Evolutionary conservation across 2,113 vertebrate species (phyloP).

Genomic region (Neodon shergylaensis): DNA sequence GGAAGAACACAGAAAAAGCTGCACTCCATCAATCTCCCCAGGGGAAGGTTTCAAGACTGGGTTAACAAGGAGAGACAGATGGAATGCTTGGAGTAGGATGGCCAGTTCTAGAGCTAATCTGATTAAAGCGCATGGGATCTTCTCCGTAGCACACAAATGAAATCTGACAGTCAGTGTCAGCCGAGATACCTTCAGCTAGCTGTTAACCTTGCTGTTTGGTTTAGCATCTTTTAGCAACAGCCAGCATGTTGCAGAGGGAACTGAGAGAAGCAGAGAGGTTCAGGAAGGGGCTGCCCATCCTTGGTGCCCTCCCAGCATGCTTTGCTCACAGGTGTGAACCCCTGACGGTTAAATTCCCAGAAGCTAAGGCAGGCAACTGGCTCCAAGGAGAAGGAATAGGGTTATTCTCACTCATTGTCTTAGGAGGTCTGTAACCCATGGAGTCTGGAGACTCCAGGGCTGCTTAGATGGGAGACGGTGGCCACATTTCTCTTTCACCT

Average conservation of each 20-base stretch:
- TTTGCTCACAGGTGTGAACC: neutral
- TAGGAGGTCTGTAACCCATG: neutral
- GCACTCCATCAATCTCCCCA: slow-evolving; percentile 14
- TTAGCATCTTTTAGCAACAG: slow-evolving; percentile 3
- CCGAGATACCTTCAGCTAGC: neutral
- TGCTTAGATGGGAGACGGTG: neutral
- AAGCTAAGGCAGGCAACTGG: neutral
- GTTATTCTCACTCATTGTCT: neutral
- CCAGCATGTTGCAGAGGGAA: neutral
- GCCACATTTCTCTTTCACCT: neutral
- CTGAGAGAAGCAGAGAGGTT: neutral
- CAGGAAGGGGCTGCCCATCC: no score
- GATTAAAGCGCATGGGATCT: slow-evolving; percentile 42
- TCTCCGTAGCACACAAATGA: slow-evolving; percentile 49
- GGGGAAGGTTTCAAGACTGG: slow-evolving; percentile 57
- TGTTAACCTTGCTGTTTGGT: slow-evolving; percentile 1
- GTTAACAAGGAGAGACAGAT: slow-evolving; percentile 64
- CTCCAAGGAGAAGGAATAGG: neutral
- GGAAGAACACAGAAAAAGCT: neutral
- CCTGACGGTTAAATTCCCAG: neutral
- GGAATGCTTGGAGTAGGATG: slow-evolving; percentile 52
- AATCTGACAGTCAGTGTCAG: slow-evolving; percentile 47
- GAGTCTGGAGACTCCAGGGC: neutral
- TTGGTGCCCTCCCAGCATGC: neutral
- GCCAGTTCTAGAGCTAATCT: slow-evolving; percentile 50